phyloP scores from a whole-genome alignment of 2,113 vertebrate species.

The Lagopus leucura region DNA sequence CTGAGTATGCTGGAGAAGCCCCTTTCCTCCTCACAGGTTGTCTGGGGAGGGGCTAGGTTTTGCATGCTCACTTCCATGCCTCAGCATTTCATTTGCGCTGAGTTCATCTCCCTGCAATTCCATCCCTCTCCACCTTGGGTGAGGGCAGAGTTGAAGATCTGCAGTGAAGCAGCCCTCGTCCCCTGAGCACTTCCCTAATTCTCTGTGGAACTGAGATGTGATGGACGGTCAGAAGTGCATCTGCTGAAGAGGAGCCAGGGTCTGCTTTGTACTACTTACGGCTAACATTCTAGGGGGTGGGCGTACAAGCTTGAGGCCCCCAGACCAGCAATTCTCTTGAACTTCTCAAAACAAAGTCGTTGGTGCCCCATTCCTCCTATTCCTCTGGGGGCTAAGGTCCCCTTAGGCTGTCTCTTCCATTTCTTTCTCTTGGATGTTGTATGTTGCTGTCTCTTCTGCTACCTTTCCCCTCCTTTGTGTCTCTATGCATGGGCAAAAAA shows the following conservation, averaged over 20 bases:
- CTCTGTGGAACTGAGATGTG: conserved; percentile 70
- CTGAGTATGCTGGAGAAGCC: background rate
- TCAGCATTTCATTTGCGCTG: conserved; percentile 70
- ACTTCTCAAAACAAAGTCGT: conserved; percentile 41
- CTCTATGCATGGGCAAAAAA: conserved; percentile 51
- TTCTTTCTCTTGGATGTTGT: conserved; percentile 48
- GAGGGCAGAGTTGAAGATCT: conserved; percentile 75
- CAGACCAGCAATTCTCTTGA: conserved; percentile 39
- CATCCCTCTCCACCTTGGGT: conserved; percentile 47
- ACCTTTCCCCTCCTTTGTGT: conserved; percentile 16
- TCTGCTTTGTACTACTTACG: conserved; percentile 37
- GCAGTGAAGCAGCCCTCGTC: conserved; percentile 64
- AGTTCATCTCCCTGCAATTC: conserved; percentile 60
- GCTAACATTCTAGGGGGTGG: conserved; percentile 19
- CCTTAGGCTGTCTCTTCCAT: conserved; percentile 37
- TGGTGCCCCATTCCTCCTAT: background rate
- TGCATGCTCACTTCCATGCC: conserved; percentile 61
- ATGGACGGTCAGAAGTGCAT: conserved; percentile 64
- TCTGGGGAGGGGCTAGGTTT: conserved; percentile 12
- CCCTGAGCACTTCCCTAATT: conserved; percentile 58
- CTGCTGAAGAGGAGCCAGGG: conserved; percentile 74
- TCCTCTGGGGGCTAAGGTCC: background rate
- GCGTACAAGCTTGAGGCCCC: conserved; percentile 15
- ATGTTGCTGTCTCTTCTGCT: conserved; percentile 10
- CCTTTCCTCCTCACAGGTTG: background rate